Base-by-base conservation (phyloP, 2,797 vertebrate species). In the Antrozous pallidus region DNA sequence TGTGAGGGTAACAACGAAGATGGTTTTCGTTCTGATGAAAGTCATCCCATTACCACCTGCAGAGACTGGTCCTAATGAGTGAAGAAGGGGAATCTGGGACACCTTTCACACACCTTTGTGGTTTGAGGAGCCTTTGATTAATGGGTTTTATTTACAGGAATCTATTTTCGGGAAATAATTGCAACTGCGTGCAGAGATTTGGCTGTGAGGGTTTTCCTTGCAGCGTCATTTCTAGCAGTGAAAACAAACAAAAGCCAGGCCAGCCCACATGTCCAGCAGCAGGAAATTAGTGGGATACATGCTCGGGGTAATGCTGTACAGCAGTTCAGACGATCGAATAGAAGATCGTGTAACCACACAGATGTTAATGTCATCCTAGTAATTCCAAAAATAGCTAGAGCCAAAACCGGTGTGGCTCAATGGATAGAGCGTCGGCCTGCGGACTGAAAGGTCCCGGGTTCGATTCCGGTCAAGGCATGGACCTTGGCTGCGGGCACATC, bases 81-180 rank as follows among this genome's bases (percentile, higher is more conserved):
- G 42, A 86, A 93, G 20, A 22, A 33, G n/a, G 14, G 77, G 67
- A 80, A 79, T 82, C 79, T 93, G 89, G 33, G 33, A 1, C 77
- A 2, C 51, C 36, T 87, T 90, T 84, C 79, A 80, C 70, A 88
- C 79, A 65, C 28, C 24, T 69, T 71, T 81, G 38, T 73, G 61
- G 24, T 81, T 42, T 49, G 61, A 75, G 26, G 73, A 77, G 40
- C 45, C 74, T 61, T 87, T 58, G 22, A 81, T 70, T 22, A 1
- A 0, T 82, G 45, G 8, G 17, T 77, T 89, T 94, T 42, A 74
- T 42, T 94, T 51, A 70, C 13, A 81, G 51, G 40, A 65, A 45
- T 75, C 63, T 69, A 20, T 40, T 70, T 17, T 51, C 69, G 69
- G 78, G 88, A 92, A 95, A 67, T 94, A 33, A 75, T 77, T 54